phyloP scores from a whole-genome alignment of 2,113 vertebrate species.

The Oreotrochilus melanogaster region DNA sequence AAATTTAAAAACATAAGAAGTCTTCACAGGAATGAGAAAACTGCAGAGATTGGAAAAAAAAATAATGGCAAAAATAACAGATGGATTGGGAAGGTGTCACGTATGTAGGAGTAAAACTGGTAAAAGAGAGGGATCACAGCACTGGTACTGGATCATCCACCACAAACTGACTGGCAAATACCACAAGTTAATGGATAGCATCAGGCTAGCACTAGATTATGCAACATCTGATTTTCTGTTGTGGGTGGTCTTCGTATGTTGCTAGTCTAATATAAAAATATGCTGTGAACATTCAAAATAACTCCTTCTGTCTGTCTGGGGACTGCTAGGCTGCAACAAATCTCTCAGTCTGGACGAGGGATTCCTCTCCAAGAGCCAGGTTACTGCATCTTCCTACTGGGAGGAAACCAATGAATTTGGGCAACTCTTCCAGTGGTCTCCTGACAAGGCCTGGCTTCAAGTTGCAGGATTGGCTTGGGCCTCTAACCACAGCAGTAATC shows the following conservation, averaged over 20 bases:
- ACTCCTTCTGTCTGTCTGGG: conserved; percentile 30
- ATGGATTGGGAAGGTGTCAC: conserved; percentile 19
- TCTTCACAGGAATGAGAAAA: conserved; percentile 16
- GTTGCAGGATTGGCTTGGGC: conserved; percentile 74
- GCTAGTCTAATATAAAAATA: conserved; percentile 64
- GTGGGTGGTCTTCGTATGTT: conserved; percentile 57
- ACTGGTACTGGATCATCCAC: not conserved
- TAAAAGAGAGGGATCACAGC: not conserved
- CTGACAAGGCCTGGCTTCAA: conserved; percentile 71
- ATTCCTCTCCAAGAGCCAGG: conserved; percentile 61
- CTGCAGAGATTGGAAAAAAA: conserved; percentile 1
- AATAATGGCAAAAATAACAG: conserved; percentile 25
- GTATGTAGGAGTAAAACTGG: not conserved
- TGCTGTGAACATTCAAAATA: conserved; percentile 41
- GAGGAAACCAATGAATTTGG: conserved; percentile 69
- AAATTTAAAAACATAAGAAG: not conserved
- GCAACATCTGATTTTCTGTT: conserved; percentile 38
- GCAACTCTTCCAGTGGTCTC: conserved; percentile 71
- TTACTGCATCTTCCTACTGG: conserved; percentile 80
- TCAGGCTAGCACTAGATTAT: conserved; percentile 37
- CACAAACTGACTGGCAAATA: conserved; percentile 26
- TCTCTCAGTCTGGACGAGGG: conserved; percentile 73
- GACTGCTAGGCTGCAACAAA: conserved; percentile 79
- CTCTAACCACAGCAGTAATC: conserved; percentile 67
- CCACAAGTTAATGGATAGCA: conserved; percentile 16